Base-by-base conservation (phyloP, 35 echinoderm and acorn worm species). In the Heliocidaris tuberculata region DNA sequence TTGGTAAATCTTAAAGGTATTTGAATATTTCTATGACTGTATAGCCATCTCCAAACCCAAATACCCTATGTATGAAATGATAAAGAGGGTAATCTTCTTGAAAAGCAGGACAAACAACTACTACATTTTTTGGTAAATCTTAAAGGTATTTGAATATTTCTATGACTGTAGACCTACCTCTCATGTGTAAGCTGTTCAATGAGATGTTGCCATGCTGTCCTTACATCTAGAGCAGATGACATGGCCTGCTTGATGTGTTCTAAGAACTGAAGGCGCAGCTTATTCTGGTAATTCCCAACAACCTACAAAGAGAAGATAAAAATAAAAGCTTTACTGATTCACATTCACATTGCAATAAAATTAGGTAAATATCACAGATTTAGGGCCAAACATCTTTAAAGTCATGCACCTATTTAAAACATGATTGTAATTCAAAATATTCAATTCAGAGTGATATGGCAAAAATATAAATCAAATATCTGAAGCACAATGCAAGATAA, bases 141-240 rank as follows among this genome's bases (percentile, higher is more conserved):
- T 10, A 56, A 15, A 13, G 7, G 52, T 56, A 9, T 56, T 56
- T 56, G 52, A 56, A 56, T 13, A 56, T 56, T 10, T 56, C 52
- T 86, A 32, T 86, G 21, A 9, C 12, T 30, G n/a, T 17, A 9
- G 24, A 96, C 85, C 31, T 94, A 97, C 97, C 98, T 99, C 90
- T 99, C 98, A 96, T 99, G 98, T 32, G 98, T 97, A 2, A 99
- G 94, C 71, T 97, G 96, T 59, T 99, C 95, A 31, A 97, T 97
- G 60, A 99, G 94, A 70, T 99, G 94, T 85, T 99, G 98, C 98
- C 98, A 99, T 9, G 92, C 94, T 48, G 96, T 97, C 48, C 97
- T 71, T 7, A 96, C 94, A 91, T 99, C 98, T 24, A 99, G 21
- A 31, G 94, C 95, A 15, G 93, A 85, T 8, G 97, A 92, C 31